These are phyloP conservation scores for Poecilobothrus nobilitatus DNA, from an alignment of 2,888 invertebrate genomes.

Conservation along the genomic window DNA sequence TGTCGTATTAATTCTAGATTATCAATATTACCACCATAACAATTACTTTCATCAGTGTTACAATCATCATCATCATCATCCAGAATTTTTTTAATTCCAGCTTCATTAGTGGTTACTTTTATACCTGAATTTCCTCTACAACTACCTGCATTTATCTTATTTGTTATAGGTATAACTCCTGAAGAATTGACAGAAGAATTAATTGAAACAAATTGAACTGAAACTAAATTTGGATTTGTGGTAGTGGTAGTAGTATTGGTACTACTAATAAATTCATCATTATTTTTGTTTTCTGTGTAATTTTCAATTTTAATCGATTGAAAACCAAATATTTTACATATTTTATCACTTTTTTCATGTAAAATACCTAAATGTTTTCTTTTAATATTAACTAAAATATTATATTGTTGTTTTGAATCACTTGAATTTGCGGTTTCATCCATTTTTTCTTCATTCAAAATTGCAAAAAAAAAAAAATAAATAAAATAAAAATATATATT, in stretches of 20 bases:
- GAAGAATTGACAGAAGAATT: neutral
- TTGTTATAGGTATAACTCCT: no score
- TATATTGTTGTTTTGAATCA: neutral
- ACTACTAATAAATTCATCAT: neutral
- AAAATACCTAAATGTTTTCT: constrained; percentile 1
- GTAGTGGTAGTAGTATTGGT: neutral
- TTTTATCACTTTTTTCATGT: constrained; percentile 4
- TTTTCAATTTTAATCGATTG: neutral
- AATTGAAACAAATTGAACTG: neutral
- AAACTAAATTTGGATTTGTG: constrained; percentile 1
- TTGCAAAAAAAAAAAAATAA: no score
- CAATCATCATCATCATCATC: neutral
- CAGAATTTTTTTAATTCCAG: no score
- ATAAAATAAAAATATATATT: no score
- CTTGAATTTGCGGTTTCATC: neutral
- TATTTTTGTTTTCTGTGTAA: neutral
- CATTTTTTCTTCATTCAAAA: neutral
- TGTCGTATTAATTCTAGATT: neutral
- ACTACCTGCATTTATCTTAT: no score
- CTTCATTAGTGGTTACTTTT: no score
- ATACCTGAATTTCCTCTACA: no score
- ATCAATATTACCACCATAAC: no score
- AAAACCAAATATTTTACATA: constrained; percentile 1
- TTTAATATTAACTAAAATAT: neutral
- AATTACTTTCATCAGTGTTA: no score